These are phyloP conservation scores for Gallinago jamesoni DNA, from an alignment of 2,113 vertebrate genomes.

Conservation along the genomic window DNA sequence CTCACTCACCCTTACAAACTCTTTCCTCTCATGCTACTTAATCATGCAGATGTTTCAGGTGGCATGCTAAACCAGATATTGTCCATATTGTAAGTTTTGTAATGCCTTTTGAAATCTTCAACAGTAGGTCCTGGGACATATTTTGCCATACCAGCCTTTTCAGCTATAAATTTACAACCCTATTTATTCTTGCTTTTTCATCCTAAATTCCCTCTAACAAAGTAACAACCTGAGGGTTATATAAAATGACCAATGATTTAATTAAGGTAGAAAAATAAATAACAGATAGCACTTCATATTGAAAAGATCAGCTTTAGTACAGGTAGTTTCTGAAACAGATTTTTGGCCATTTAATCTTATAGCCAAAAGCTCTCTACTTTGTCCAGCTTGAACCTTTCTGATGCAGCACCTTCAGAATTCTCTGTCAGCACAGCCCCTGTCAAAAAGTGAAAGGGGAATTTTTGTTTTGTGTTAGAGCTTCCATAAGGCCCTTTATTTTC, in stretches of 20 bases:
- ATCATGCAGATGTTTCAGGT: neutral
- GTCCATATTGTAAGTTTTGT: neutral
- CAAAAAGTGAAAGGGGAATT: neutral
- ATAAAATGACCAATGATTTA: neutral
- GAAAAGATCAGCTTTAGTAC: neutral
- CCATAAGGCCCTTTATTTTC: neutral
- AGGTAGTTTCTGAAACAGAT: neutral
- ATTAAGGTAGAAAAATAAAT: neutral
- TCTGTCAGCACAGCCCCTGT: neutral
- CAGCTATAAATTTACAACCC: neutral
- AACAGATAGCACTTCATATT: neutral
- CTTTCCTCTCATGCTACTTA: neutral
- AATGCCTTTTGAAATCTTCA: neutral
- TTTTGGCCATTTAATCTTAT: neutral
- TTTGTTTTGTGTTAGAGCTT: neutral
- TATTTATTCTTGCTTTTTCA: neutral
- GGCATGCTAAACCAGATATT: neutral
- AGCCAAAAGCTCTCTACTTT: neutral
- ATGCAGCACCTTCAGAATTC: neutral
- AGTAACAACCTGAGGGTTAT: neutral
- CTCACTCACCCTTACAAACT: neutral
- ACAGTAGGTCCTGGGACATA: neutral
- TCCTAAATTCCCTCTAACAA: neutral
- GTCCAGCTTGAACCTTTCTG: neutral
- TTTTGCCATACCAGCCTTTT: neutral